These are phyloP conservation scores for Drosophila subpulchrella DNA, from an alignment of 1,140 invertebrate genomes.

Conservation along the genomic window DNA sequence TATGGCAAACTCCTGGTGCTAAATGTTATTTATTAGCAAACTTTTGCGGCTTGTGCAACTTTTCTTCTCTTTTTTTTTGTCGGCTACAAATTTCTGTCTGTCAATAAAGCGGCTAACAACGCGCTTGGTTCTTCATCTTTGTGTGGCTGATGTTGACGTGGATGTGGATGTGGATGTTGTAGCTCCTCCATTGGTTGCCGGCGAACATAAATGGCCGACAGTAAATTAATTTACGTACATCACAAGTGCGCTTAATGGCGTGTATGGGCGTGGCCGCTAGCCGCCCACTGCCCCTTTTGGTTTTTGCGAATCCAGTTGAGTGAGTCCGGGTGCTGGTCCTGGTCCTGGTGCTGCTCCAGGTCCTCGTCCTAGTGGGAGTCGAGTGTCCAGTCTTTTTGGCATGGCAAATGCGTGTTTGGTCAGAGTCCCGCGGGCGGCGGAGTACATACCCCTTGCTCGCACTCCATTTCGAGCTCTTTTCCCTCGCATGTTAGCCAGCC, in stretches of 20 bases:
- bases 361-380: not conserved
- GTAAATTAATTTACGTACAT: constrained; percentile 80
- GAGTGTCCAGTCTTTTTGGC: constrained; percentile 42
- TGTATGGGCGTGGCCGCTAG: constrained; percentile 38
- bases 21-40: constrained; percentile 81
- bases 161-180: constrained; percentile 17
- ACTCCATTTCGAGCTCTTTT: constrained; percentile 29
- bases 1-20: constrained; percentile 49
- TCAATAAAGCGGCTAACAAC: constrained; percentile 66
- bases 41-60: constrained; percentile 65
- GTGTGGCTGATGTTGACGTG: not conserved
- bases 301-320: constrained; percentile 45
- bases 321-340: constrained; percentile 3
- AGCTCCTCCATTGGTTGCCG: constrained; percentile 22
- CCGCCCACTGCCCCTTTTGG: constrained; percentile 3
- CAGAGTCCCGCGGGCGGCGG: constrained; percentile 14
- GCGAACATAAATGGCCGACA: constrained; percentile 68
- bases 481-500: constrained; percentile 41
- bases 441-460: not conserved
- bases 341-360: not conserved
- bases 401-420: constrained; percentile 67
- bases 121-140: constrained; percentile 38
- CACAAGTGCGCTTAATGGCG: constrained; percentile 76
- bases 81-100: constrained; percentile 55
- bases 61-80: constrained; percentile 27